Percentiles rank a stretch among this genome's conserved stretches.
phyloP scores from a whole-genome alignment of 2,113 vertebrate genomes.

The Sinocyclocheilus maitianheensis region DNA sequence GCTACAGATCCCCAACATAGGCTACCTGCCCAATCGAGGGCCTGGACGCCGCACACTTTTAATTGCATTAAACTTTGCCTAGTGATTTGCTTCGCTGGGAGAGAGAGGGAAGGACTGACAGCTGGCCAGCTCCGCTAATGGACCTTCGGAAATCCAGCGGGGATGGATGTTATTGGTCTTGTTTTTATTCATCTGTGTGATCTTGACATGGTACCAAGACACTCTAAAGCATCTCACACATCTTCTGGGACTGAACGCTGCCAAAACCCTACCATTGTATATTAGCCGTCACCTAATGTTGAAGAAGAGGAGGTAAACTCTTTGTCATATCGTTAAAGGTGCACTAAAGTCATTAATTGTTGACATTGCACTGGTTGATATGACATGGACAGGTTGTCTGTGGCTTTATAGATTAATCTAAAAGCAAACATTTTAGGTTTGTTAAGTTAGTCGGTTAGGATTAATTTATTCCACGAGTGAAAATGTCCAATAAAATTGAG shows the following conservation, averaged over 20 bases:
- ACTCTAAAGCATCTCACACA: conserved; percentile 38
- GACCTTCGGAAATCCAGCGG: conserved; percentile 54
- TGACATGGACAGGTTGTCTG: too few species aligned
- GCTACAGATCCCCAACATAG: conserved; percentile 35
- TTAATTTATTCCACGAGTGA: too few species aligned
- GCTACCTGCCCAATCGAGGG: conserved; percentile 76
- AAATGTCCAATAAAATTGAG: too few species aligned
- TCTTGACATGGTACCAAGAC: conserved; percentile 57
- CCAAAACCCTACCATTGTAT: conserved; percentile 34
- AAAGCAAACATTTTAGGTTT: too few species aligned
- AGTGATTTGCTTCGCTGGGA: conserved; percentile 67
- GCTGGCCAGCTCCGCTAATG: conserved; percentile 65
- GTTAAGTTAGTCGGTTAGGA: too few species aligned
- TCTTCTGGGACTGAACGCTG: conserved; percentile 47
- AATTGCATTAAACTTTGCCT: conserved; percentile 68
- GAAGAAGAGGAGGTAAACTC: conserved; percentile 23
- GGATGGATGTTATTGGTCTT: conserved; percentile 59
- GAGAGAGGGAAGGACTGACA: conserved; percentile 59
- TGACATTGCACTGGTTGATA: too few species aligned
- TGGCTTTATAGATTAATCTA: too few species aligned
- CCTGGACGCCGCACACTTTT: conserved; percentile 59
- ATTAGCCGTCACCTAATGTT: conserved; percentile 32
- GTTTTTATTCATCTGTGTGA: conserved; percentile 61
- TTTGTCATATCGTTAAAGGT: too few species aligned
- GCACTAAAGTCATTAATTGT: too few species aligned